Evolutionary conservation across 2,797 vertebrate genomes (phyloP).

Genomic region (Lemur catta): DNA sequence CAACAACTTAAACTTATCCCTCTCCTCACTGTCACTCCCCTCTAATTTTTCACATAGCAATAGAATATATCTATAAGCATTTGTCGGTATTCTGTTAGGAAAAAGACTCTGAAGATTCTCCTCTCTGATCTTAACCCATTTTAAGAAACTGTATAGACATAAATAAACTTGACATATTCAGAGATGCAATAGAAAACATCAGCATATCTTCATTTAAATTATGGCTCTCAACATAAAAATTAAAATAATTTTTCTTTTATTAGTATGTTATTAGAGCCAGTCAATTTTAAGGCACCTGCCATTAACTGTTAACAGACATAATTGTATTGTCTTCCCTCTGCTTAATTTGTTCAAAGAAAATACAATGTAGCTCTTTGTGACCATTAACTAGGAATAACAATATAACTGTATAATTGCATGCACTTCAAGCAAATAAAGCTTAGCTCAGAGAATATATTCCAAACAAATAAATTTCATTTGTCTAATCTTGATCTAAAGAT

Average conservation of each 20-base stretch:
- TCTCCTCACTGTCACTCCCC: background rate
- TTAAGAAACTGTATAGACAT: conserved; percentile 42
- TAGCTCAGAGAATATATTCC: conserved; percentile 11
- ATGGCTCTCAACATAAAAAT: conserved; percentile 63
- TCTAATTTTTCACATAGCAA: conserved; percentile 17
- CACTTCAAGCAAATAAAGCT: conserved; percentile 36
- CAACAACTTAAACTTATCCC: background rate
- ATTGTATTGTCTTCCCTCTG: conserved; percentile 59
- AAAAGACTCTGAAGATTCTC: conserved; percentile 25
- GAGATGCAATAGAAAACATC: conserved; percentile 54
- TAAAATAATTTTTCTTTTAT: conserved; percentile 65
- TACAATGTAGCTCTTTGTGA: background rate
- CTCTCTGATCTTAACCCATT: background rate
- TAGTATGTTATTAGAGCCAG: conserved; percentile 41
- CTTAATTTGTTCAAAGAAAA: conserved; percentile 69
- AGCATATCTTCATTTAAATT: conserved; percentile 55
- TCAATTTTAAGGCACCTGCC: conserved; percentile 59
- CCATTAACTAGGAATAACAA: background rate
- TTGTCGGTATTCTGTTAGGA: background rate
- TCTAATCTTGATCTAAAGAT: conserved; percentile 38
- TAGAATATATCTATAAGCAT: background rate
- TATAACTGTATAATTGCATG: background rate
- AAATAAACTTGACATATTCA: conserved; percentile 51
- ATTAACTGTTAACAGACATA: conserved; percentile 42
- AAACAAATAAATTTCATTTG: conserved; percentile 37